Conservation (phyloP, 2,888 invertebrate genomes). For the Shargacucullia verbasci region DNA sequence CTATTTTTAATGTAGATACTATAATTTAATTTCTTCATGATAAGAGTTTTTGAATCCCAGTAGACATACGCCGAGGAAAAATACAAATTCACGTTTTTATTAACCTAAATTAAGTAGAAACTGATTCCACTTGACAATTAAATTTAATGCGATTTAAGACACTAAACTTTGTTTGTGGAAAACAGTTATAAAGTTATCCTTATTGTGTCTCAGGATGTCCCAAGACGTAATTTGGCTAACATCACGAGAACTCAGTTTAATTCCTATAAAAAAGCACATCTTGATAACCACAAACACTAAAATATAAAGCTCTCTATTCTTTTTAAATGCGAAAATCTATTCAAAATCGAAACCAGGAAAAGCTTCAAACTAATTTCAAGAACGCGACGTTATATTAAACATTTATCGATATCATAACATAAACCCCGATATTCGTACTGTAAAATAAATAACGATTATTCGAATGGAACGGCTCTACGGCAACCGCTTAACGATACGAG, state of each 20-base stretch:
- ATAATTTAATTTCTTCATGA: slow-evolving; percentile 5
- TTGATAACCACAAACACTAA: no score
- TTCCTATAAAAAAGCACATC: no score
- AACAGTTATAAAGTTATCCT: no score
- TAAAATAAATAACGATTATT: slow-evolving; percentile 65
- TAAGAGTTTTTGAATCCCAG: slow-evolving; percentile 8
- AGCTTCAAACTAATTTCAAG: slow-evolving; percentile 20
- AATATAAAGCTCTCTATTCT: no score
- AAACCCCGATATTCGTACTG: slow-evolving; percentile 37
- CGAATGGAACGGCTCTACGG: slow-evolving; percentile 57
- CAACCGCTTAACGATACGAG: slow-evolving; percentile 63
- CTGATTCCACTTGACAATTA: slow-evolving; percentile 15
- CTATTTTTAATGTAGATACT: background rate
- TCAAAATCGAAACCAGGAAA: slow-evolving; percentile 11
- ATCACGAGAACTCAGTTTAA: no score
- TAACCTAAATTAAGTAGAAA: slow-evolving; percentile 10
- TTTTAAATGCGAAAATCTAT: slow-evolving; percentile 7
- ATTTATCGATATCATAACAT: slow-evolving; percentile 34
- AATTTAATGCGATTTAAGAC: slow-evolving; percentile 7
- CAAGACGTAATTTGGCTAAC: no score
- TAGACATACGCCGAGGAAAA: slow-evolving; percentile 8
- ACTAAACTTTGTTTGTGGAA: background rate
- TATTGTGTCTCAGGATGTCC: no score
- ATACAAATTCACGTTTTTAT: slow-evolving; percentile 8
- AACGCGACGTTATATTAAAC: slow-evolving; percentile 26